Evolutionary conservation across 1,140 invertebrate species (phyloP).

Genomic region (Antheraea mylitta): DNA sequence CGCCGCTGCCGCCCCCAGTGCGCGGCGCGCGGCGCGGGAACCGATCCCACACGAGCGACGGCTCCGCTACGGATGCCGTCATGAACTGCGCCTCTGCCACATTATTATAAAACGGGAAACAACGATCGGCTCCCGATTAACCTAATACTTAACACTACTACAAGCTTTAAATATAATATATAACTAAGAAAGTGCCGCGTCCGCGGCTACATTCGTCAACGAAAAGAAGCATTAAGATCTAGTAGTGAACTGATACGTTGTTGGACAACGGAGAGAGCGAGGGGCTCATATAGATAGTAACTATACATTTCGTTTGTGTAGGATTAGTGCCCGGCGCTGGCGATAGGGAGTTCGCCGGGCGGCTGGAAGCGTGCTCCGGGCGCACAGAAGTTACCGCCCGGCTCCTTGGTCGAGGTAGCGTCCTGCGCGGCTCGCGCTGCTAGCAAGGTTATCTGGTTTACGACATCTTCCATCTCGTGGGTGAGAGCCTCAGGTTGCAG

Average conservation of each 20-base stretch:
- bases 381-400: conserved; percentile 79
- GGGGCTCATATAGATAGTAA: conserved; percentile 69
- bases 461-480: conserved; percentile 90
- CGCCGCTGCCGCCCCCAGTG: conserved; percentile 74
- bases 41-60: conserved; percentile 23
- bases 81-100: conserved; percentile 8
- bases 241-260: conserved; percentile 78
- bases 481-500: conserved; percentile 80
- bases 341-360: conserved; percentile 76
- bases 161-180: conserved; percentile 75
- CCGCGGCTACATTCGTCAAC: conserved; percentile 64
- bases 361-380: conserved; percentile 78
- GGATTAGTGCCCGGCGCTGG: conserved; percentile 80
- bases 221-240: conserved; percentile 76
- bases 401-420: conserved; percentile 59
- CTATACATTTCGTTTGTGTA: conserved; percentile 74
- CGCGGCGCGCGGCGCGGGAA: conserved; percentile 62
- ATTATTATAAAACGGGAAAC: conserved; percentile 38
- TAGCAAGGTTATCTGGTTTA: conserved; percentile 89
- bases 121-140: conserved; percentile 55
- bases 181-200: conserved; percentile 70
- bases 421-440: conserved; percentile 84
- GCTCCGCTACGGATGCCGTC: conserved; percentile 11
- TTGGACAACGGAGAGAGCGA: conserved; percentile 75
- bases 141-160: conserved; percentile 69